Base-by-base conservation (phyloP, 2,888 invertebrate species). In the Lydus trimaculatus region DNA sequence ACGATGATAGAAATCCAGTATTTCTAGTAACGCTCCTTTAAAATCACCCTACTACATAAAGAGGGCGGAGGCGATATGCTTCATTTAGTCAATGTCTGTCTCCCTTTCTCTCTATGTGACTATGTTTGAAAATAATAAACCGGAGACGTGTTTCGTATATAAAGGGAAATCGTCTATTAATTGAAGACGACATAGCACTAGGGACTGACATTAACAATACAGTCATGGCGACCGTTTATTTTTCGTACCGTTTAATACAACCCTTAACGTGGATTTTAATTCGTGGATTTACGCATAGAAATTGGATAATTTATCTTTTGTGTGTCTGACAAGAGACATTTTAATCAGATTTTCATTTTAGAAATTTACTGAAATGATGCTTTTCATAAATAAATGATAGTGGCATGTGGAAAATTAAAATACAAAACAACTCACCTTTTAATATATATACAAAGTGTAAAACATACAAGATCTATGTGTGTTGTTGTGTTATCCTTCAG, bases 91-190 rank as follows among this genome's bases (percentile, higher is more conserved):
- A 67, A n/a, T n/a, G n/a, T n/a, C n/a, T n/a, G 62, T 67, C 61
- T 31, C 28, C 4, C 28, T 28, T 4, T 28, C 58, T 33, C 17
- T 43, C n/a, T 4, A 4, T 43, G 1, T 31, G 66, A 65, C 69
- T 66, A 70, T 73, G 74, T 74, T 75, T 73, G 71, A 73, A 75
- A 76, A 76, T 76, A 76, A 76, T 75, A 76, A 76, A 76, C 70
- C 72, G 48, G 52, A 64, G 60, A 76, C 76, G 74, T 76, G 76
- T 75, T 73, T 72, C 69, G 74, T 69, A 70, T 75, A 70, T 70
- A 70, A 76, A 76, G 72, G 71, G 66, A 66, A 66, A 63, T 70
- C 62, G 39, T 67, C 73, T 71, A 75, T 76, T 76, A 75, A 75
- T 75, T 73, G 70, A 68, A 64, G 73, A 70, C 71, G 67, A 66